Conservation (phyloP, 2,113 vertebrate genomes). For the Pteropus alecto region DNA sequence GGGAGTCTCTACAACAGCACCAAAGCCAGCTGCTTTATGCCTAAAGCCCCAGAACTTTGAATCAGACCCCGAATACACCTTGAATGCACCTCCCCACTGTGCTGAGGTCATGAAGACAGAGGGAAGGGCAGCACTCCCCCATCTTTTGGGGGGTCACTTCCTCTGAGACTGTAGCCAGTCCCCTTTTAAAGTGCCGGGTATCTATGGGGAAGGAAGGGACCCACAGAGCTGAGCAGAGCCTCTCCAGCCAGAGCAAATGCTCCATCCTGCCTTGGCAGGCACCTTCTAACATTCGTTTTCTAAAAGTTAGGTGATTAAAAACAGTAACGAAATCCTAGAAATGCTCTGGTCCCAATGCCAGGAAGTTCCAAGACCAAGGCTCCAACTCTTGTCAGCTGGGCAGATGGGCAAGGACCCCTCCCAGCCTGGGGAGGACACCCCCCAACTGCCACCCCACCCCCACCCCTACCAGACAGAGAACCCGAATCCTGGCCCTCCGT, state of each 20-base stretch:
- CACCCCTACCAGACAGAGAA: not conserved
- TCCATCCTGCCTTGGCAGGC: not conserved
- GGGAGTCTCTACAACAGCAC: constrained; percentile 24
- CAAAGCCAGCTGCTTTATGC: constrained; percentile 72
- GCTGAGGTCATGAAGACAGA: not conserved
- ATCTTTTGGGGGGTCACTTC: not conserved
- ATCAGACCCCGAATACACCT: not conserved
- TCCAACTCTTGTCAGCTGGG: not conserved
- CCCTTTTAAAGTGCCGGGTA: constrained; percentile 75
- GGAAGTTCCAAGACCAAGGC: constrained; percentile 30
- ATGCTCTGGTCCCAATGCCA: constrained; percentile 40
- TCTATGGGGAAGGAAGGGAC: constrained; percentile 37
- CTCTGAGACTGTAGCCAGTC: not conserved
- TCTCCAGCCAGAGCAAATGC: not conserved
- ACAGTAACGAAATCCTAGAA: constrained; percentile 49
- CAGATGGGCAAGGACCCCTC: not conserved
- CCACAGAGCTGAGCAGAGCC: constrained; percentile 62
- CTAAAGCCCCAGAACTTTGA: constrained; percentile 49
- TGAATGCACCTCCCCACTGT: not conserved
- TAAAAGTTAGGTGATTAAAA: constrained; percentile 65
- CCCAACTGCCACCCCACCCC: not conserved
- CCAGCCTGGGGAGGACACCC: constrained; percentile 43
- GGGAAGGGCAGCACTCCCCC: not conserved
- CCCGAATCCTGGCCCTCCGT: not conserved
- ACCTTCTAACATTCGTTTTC: constrained; percentile 55